Percentiles rank a stretch among this genome's conserved stretches.
Conservation (phyloP, 2,888 invertebrate species). For the Endomychus coccineus region DNA sequence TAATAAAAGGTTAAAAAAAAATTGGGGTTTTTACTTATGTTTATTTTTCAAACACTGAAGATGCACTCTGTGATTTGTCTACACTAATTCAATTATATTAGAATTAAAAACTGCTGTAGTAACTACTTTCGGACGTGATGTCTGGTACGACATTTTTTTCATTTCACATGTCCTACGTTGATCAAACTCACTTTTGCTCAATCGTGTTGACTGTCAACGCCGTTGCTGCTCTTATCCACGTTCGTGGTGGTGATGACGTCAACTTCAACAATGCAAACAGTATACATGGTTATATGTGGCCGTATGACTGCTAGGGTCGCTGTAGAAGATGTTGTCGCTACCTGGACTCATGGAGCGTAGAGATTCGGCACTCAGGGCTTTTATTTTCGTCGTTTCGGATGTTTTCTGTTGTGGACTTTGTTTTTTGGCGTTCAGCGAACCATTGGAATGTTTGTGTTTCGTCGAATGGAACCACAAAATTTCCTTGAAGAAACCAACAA, state of each 20-base stretch:
- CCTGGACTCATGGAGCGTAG: conserved; percentile 84
- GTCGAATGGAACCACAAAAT: background rate
- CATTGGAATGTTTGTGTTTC: conserved; percentile 42
- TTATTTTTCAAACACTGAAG: too few species aligned
- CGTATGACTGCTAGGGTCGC: conserved; percentile 61
- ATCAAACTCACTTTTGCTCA: conserved; percentile 63
- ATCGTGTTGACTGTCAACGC: conserved; percentile 42
- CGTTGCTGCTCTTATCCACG: conserved; percentile 29
- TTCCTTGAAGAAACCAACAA: too few species aligned
- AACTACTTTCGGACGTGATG: too few species aligned
- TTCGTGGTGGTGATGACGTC: conserved; percentile 42
- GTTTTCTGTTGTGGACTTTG: conserved; percentile 15
- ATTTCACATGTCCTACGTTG: too few species aligned
- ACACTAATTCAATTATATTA: too few species aligned
- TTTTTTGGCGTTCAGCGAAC: conserved; percentile 47
- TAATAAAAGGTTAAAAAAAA: too few species aligned
- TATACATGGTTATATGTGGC: conserved; percentile 49
- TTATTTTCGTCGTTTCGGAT: conserved; percentile 50
- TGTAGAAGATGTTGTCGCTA: conserved; percentile 85
- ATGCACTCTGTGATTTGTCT: too few species aligned
- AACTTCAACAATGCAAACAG: conserved; percentile 75
- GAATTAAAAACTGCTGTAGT: too few species aligned
- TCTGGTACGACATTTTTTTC: too few species aligned
- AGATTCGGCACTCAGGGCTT: conserved; percentile 80
- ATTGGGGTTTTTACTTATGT: too few species aligned